Conservation (phyloP, 1,140 invertebrate species). For the Ridgeia piscesae region DNA sequence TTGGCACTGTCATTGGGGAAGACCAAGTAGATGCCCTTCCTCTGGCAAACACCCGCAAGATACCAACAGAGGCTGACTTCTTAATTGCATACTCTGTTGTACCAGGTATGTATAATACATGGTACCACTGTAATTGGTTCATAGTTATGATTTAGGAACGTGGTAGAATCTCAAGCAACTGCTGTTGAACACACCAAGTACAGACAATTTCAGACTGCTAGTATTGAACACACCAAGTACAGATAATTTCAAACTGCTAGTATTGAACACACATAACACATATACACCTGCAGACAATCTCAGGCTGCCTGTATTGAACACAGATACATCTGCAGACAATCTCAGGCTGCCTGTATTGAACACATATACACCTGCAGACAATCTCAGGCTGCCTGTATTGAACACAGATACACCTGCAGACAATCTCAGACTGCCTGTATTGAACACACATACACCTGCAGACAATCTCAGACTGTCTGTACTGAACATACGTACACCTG, state of each 20-base stretch:
- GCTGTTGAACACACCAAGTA: neutral
- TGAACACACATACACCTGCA: neutral
- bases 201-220: neutral
- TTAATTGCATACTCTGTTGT: constrained; percentile 92
- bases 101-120: constrained; percentile 67
- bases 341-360: neutral
- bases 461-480: neutral
- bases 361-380: neutral
- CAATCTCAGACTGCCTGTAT: neutral
- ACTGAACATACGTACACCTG: neutral
- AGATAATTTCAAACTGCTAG: neutral
- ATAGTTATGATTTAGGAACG: neutral
- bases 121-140: neutral
- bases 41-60: constrained; percentile 17
- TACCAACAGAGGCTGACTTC: constrained; percentile 87
- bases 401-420: neutral
- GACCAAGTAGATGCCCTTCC: constrained; percentile 59
- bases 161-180: too few relatives aligned
- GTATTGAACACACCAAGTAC: neutral
- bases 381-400: neutral
- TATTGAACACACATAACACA: neutral
- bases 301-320: neutral
- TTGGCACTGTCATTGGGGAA: constrained; percentile 43
- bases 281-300: too few relatives aligned
- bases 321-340: neutral